Conservation (phyloP, 2,888 invertebrate genomes). For the Oithona nana region DNA sequence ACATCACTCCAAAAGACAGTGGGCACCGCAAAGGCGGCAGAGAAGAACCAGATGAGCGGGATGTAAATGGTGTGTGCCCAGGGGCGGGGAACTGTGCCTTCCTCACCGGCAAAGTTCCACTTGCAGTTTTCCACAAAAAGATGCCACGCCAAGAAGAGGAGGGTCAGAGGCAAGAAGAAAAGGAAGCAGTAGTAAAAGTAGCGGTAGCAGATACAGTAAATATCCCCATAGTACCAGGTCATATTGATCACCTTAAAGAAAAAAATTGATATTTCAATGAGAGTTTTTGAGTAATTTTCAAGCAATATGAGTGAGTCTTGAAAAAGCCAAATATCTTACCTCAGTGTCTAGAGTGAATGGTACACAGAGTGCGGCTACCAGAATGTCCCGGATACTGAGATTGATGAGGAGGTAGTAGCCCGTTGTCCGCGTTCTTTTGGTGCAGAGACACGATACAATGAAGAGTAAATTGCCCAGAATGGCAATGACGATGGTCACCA, state of each 20-base stretch:
- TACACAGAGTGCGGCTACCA: slow-evolving; percentile 13
- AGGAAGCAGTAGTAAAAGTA: slow-evolving; percentile 18
- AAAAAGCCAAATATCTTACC: too few species aligned
- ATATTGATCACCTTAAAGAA: slow-evolving; percentile 5
- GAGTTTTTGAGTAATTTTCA: too few species aligned
- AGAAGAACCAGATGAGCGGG: slow-evolving; percentile 16
- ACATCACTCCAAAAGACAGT: slow-evolving; percentile 11
- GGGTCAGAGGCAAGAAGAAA: slow-evolving; percentile 17
- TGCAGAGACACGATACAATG: slow-evolving; percentile 12
- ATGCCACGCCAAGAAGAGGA: slow-evolving; percentile 14
- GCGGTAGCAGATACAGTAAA: slow-evolving; percentile 12
- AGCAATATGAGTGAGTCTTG: too few species aligned
- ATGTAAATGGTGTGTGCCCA: slow-evolving; percentile 17
- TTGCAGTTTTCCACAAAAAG: slow-evolving; percentile 18
- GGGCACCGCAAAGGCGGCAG: slow-evolving; percentile 13
- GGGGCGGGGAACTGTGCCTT: slow-evolving; percentile 11
- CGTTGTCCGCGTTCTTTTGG: slow-evolving; percentile 10
- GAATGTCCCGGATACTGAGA: slow-evolving; percentile 13
- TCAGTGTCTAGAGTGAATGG: slow-evolving; percentile 17
- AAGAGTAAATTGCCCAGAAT: slow-evolving; percentile 17
- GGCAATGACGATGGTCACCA: slow-evolving; percentile 16
- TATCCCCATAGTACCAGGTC: slow-evolving; percentile 8
- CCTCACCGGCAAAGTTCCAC: slow-evolving; percentile 17
- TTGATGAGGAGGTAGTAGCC: slow-evolving; percentile 17
- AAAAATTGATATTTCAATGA: too few species aligned